Conservation (phyloP, 2,113 vertebrate species). For the Pycnonotus jocosus region DNA sequence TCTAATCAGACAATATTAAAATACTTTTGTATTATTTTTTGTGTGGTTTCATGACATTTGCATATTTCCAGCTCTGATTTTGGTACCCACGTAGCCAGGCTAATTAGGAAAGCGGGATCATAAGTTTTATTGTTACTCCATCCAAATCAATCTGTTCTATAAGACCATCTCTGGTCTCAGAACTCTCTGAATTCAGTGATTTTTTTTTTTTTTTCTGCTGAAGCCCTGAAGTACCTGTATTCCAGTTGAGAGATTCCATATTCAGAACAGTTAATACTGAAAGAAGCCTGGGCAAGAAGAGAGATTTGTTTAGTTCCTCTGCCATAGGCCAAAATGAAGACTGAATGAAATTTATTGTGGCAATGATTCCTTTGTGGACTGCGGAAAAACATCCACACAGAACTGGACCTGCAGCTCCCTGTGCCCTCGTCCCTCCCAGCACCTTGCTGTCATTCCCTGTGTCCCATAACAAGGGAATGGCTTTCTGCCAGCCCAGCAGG, state of each 20-base stretch:
- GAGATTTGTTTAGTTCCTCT: not conserved
- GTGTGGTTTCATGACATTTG: not conserved
- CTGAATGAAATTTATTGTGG: not conserved
- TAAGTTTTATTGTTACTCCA: not conserved
- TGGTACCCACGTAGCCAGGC: not conserved
- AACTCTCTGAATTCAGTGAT: not conserved
- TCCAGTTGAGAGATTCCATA: not conserved
- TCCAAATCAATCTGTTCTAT: not conserved
- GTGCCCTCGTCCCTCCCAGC: not conserved
- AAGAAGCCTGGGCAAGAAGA: not conserved
- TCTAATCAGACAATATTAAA: slow-evolving; percentile 16
- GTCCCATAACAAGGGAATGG: not conserved
- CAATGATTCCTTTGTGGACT: not conserved
- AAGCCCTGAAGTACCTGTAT: not conserved
- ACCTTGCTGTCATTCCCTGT: not conserved
- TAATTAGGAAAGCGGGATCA: not conserved
- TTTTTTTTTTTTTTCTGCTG: not conserved
- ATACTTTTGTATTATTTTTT: not conserved
- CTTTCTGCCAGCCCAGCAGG: not conserved
- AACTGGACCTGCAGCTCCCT: not conserved
- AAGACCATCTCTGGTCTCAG: not conserved
- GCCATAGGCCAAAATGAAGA: not conserved
- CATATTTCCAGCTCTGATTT: not conserved
- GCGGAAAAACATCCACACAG: not conserved
- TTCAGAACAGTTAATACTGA: not conserved